These are phyloP conservation scores for Hybognathus amarus DNA, from an alignment of 2,797 vertebrate species.

Conservation along the genomic window DNA sequence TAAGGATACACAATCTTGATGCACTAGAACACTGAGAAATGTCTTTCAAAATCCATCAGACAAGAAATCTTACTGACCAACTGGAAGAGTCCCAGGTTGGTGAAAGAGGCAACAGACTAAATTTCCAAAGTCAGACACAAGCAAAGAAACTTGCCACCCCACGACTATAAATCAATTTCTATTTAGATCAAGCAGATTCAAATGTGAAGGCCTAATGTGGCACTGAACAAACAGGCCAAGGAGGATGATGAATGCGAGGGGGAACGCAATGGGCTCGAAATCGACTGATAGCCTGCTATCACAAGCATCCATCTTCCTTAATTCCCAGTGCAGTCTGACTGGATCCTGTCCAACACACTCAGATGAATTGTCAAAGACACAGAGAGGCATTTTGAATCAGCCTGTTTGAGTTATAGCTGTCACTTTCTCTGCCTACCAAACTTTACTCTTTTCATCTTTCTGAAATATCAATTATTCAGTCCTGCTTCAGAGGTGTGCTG, in stretches of 20 bases:
- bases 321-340: conserved; percentile 53
- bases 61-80: neutral
- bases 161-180: conserved; percentile 68
- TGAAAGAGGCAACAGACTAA: conserved; percentile 3
- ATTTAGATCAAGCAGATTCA: conserved; percentile 69
- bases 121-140: conserved; percentile 54
- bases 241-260: conserved; percentile 62
- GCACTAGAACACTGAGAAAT: neutral
- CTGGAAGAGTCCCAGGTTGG: neutral
- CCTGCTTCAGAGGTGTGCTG: conserved; percentile 9
- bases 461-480: conserved; percentile 50
- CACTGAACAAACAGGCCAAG: conserved; percentile 60
- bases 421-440: conserved; percentile 29
- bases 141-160: conserved; percentile 49
- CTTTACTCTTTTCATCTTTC: conserved; percentile 40
- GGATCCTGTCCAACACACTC: conserved; percentile 60
- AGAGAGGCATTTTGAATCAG: conserved; percentile 47
- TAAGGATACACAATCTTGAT: neutral
- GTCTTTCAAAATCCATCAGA: neutral
- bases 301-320: conserved; percentile 64
- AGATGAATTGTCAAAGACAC: conserved; percentile 57
- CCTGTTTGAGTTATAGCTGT: conserved; percentile 46
- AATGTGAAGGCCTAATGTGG: conserved; percentile 64
- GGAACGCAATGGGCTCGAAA: conserved; percentile 60
- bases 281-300: conserved; percentile 63